Percentiles rank a stretch among this genome's conserved stretches.
These are phyloP conservation scores for Synanthedon andrenaeformis DNA, from an alignment of 2,888 invertebrate genomes.

Conservation along the genomic window DNA sequence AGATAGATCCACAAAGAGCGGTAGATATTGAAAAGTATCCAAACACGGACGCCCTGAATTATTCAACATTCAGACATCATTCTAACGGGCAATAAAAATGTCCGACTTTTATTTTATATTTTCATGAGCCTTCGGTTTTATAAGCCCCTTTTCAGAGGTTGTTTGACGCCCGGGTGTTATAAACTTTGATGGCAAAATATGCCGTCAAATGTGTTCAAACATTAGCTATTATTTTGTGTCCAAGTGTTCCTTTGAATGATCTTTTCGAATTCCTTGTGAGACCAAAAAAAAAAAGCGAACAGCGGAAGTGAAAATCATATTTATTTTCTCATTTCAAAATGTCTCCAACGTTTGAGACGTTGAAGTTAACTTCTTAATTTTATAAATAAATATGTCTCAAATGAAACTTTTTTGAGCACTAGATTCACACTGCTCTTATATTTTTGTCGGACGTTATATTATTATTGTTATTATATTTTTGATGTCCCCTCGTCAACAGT, in stretches of 20 bases:
- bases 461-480: too few species aligned
- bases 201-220: too few species aligned
- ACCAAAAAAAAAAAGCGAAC: background rate
- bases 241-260: background rate
- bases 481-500: too few species aligned
- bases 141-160: background rate
- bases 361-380: too few species aligned
- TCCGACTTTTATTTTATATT: conserved; percentile 1
- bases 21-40: conserved; percentile 20
- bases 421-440: too few species aligned
- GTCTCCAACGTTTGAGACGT: too few species aligned
- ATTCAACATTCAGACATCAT: conserved; percentile 7
- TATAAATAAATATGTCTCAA: too few species aligned
- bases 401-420: too few species aligned
- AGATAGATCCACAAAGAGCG: conserved; percentile 10
- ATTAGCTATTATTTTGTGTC: too few species aligned
- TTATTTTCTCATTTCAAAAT: too few species aligned
- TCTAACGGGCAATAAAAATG: conserved; percentile 1
- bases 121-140: background rate
- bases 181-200: background rate
- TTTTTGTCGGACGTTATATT: too few species aligned
- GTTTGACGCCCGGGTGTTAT: background rate
- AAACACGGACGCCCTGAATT: conserved; percentile 11
- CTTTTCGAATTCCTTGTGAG: background rate
- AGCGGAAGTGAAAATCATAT: too few species aligned